Conservation (phyloP, 2,113 vertebrate species). For the Silurus glanis region DNA sequence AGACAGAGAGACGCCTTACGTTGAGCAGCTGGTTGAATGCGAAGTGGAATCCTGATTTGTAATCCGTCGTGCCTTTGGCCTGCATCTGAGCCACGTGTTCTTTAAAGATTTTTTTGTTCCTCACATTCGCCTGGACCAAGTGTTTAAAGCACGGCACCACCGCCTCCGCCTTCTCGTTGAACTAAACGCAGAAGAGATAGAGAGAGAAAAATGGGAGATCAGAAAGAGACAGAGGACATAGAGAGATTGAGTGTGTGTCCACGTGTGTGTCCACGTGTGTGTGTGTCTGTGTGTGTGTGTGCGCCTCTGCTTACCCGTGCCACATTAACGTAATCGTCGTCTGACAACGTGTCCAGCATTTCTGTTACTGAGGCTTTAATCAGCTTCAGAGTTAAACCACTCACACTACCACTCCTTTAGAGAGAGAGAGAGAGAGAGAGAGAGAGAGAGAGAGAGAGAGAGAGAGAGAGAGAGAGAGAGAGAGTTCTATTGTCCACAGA, state of each 20-base stretch:
- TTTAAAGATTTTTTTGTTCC: slow-evolving; percentile 99
- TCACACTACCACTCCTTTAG: slow-evolving; percentile 94
- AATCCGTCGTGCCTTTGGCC: slow-evolving; percentile 95
- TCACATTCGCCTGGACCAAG: slow-evolving; percentile 95
- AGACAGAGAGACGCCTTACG: slow-evolving; percentile 70
- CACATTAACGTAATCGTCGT: slow-evolving; percentile 79
- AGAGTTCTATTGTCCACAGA: background rate
- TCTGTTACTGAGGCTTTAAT: slow-evolving; percentile 97
- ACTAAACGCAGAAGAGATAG: slow-evolving; percentile 70
- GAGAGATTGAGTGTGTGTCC: too few species aligned
- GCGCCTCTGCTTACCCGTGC: slow-evolving; percentile 65
- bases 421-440: slow-evolving; percentile 2
- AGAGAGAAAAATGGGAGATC: background rate
- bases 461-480: background rate
- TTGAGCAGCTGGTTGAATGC: slow-evolving; percentile 98
- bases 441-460: background rate
- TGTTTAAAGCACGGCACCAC: slow-evolving; percentile 94
- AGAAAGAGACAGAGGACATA: background rate
- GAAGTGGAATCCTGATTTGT: slow-evolving; percentile 96
- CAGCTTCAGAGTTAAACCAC: slow-evolving; percentile 93
- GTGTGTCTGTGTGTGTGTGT: background rate
- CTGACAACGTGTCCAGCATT: slow-evolving; percentile 96
- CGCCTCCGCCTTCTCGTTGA: slow-evolving; percentile 93
- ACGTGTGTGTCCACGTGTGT: slow-evolving; percentile 7
- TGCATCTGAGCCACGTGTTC: slow-evolving; percentile 94